phyloP scores from a whole-genome alignment of 2,797 vertebrate species.

The Gobionotothen gibberifrons region DNA sequence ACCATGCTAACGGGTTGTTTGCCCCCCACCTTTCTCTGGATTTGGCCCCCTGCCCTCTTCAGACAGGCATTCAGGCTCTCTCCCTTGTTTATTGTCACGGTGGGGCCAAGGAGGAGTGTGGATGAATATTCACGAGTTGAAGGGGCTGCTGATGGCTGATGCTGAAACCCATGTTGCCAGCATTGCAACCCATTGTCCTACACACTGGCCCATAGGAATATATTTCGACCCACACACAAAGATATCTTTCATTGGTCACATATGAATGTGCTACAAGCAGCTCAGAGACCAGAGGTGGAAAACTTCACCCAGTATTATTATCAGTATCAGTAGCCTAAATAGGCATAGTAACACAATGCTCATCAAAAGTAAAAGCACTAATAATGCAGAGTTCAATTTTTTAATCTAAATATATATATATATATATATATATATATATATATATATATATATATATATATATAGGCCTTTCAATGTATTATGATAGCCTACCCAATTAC shows the following conservation, averaged over 20 bases:
- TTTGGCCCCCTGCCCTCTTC: constrained; percentile 61
- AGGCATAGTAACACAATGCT: background rate
- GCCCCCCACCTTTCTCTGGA: constrained; percentile 66
- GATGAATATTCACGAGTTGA: constrained; percentile 76
- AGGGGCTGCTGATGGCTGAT: constrained; percentile 31
- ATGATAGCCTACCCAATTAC: no score
- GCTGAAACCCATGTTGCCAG: constrained; percentile 41
- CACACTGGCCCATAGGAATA: constrained; percentile 27
- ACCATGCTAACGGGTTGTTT: constrained; percentile 87
- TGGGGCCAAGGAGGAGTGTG: constrained; percentile 47
- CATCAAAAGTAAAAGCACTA: background rate
- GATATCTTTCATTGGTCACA: constrained; percentile 55
- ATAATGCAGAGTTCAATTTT: background rate
- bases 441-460: no score
- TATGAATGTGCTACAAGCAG: constrained; percentile 26
- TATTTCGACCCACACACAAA: constrained; percentile 56
- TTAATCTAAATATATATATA: no score
- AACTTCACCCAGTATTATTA: no score
- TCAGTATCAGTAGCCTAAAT: no score
- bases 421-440: no score
- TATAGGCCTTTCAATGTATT: no score
- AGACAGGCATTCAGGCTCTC: constrained; percentile 62
- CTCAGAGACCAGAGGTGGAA: background rate
- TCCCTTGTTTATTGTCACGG: constrained; percentile 75
- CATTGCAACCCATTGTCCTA: constrained; percentile 43